Conservation (phyloP, 2,888 invertebrate species). For the Euplagia quadripunctaria region DNA sequence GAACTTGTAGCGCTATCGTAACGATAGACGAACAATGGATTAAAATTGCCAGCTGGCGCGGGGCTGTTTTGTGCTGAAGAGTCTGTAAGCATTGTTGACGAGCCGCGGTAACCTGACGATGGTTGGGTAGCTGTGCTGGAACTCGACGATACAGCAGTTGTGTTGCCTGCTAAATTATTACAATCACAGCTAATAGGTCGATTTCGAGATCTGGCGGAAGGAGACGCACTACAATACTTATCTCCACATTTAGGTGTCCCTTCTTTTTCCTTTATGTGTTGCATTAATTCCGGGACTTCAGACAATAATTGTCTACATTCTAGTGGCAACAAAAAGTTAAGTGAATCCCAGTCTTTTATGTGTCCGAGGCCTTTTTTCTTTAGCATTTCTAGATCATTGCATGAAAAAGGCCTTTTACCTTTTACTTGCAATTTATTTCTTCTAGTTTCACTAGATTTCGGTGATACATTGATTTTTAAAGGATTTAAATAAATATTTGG, state of each 20-base stretch:
- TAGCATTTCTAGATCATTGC: constrained; percentile 93
- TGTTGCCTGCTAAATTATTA: constrained; percentile 85
- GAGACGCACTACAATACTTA: constrained; percentile 79
- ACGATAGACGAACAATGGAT: constrained; percentile 93
- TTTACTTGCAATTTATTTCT: constrained; percentile 75
- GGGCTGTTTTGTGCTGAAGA: constrained; percentile 91
- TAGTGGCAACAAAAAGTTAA: constrained; percentile 94
- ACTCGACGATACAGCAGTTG: constrained; percentile 88
- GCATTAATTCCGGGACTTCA: constrained; percentile 93
- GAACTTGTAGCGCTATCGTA: constrained; percentile 93
- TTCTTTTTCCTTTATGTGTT: constrained; percentile 88
- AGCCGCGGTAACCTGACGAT: constrained; percentile 95
- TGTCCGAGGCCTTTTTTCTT: constrained; percentile 94
- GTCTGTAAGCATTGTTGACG: constrained; percentile 93
- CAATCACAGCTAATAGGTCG: constrained; percentile 89
- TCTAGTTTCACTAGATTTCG: constrained; percentile 75
- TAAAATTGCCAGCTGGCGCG: constrained; percentile 87
- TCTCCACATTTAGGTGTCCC: constrained; percentile 66
- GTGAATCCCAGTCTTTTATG: constrained; percentile 97
- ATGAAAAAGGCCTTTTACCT: constrained; percentile 91
- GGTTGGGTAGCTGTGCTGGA: constrained; percentile 93
- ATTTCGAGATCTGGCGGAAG: constrained; percentile 85
- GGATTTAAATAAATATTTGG: constrained; percentile 92
- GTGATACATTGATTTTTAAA: constrained; percentile 86
- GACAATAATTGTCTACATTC: constrained; percentile 93